A percentile compares a stretch with the other conserved stretches of the same genome.
Evolutionary conservation across 2,888 invertebrate species (phyloP).

Genomic region (Asteroscopus sphinx): DNA sequence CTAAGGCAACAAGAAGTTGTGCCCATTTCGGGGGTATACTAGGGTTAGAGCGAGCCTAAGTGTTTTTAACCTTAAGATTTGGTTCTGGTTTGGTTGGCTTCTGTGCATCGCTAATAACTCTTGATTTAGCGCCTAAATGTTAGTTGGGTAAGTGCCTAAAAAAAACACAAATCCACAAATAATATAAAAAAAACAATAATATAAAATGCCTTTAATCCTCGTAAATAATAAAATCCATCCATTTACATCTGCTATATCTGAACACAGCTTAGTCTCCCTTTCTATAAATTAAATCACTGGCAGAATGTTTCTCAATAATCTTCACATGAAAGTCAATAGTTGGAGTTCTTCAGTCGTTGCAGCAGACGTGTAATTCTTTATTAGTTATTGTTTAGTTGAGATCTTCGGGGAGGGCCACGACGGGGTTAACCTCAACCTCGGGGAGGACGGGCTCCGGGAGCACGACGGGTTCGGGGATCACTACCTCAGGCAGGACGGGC

Average conservation of each 20-base stretch:
- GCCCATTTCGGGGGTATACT: no score
- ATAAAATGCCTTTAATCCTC: constrained; percentile 16
- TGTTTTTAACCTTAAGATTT: no score
- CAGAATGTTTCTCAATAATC: constrained; percentile 9
- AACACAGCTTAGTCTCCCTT: not conserved
- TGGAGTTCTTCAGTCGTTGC: constrained; percentile 8
- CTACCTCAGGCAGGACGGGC: constrained; percentile 32
- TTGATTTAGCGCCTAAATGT: no score
- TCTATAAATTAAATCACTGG: not conserved
- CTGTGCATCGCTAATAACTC: no score
- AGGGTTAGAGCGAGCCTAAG: no score
- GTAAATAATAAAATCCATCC: constrained; percentile 2
- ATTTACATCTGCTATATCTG: constrained; percentile 16
- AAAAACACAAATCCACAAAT: no score
- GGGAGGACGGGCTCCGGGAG: constrained; percentile 19
- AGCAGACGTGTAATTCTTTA: no score
- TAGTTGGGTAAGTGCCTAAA: no score
- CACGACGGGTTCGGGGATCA: constrained; percentile 28
- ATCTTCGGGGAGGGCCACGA: constrained; percentile 29
- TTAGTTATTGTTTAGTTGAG: constrained; percentile 52
- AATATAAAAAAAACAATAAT: constrained; percentile 3
- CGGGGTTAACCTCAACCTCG: no score
- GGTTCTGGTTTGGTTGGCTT: no score
- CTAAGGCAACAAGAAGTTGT: no score
- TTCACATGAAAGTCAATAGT: constrained; percentile 21